phyloP scores from a whole-genome alignment of 2,113 vertebrate species.

The Engystomops pustulosus region DNA sequence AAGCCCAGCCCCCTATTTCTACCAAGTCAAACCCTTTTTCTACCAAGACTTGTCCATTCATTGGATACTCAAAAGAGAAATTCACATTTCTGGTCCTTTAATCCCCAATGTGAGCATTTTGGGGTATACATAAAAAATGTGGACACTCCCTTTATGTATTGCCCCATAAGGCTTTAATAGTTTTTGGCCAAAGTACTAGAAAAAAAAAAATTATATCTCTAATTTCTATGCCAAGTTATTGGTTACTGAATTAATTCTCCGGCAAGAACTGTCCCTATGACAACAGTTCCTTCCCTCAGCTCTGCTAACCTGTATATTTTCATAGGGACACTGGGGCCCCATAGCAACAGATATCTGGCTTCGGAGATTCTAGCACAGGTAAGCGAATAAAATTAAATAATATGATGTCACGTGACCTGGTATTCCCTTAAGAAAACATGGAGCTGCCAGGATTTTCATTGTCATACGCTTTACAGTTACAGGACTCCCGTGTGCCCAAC shows the following conservation, averaged over 20 bases:
- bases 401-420: neutral
- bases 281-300: neutral
- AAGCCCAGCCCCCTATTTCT: too few species aligned
- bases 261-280: neutral
- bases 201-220: too few species aligned
- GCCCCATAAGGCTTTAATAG: too few species aligned
- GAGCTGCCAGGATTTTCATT: neutral
- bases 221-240: neutral
- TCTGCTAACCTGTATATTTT: neutral
- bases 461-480: neutral
- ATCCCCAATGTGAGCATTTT: too few species aligned
- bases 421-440: neutral
- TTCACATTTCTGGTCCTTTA: too few species aligned
- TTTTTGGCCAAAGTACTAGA: too few species aligned
- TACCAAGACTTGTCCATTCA: too few species aligned
- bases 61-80: too few species aligned
- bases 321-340: neutral
- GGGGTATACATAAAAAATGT: too few species aligned
- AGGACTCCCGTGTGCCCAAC: neutral
- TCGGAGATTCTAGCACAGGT: neutral
- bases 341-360: neutral
- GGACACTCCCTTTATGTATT: too few species aligned
- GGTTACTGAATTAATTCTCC: neutral
- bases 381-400: neutral
- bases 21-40: too few species aligned